Evolutionary conservation across 2,797 vertebrate species (phyloP).

Genomic region (Pteronotus mesoamericanus): DNA sequence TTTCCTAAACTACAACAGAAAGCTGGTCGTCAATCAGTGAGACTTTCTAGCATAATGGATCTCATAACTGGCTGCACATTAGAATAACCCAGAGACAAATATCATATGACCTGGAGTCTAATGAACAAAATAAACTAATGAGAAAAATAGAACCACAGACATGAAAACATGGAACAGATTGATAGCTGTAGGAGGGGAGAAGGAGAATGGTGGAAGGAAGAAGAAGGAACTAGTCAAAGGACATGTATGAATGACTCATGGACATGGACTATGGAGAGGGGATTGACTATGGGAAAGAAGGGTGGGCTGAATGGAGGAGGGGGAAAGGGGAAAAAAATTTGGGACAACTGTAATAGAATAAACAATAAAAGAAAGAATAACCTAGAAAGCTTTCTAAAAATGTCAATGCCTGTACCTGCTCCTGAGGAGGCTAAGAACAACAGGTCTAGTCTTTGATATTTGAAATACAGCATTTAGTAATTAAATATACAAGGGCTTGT

Average conservation of each 20-base stretch:
- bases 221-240: background rate
- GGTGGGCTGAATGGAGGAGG: background rate
- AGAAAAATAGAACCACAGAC: background rate
- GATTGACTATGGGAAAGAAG: background rate
- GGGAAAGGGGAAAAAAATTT: background rate
- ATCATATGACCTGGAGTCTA: background rate
- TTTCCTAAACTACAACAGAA: background rate
- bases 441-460: background rate
- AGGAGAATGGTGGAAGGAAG: background rate
- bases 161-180: background rate
- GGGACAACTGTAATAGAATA: background rate
- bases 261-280: background rate
- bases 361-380: background rate
- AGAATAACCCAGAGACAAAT: background rate
- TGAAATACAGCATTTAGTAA: background rate
- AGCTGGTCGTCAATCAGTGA: background rate
- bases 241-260: background rate
- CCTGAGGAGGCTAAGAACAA: background rate
- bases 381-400: background rate
- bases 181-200: background rate
- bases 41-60: background rate
- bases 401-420: background rate
- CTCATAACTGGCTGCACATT: background rate
- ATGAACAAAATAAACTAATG: background rate
- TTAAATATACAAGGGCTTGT: background rate